Base-by-base conservation (phyloP, 64 coral and sea anemone species). In the Actinia equina region DNA sequence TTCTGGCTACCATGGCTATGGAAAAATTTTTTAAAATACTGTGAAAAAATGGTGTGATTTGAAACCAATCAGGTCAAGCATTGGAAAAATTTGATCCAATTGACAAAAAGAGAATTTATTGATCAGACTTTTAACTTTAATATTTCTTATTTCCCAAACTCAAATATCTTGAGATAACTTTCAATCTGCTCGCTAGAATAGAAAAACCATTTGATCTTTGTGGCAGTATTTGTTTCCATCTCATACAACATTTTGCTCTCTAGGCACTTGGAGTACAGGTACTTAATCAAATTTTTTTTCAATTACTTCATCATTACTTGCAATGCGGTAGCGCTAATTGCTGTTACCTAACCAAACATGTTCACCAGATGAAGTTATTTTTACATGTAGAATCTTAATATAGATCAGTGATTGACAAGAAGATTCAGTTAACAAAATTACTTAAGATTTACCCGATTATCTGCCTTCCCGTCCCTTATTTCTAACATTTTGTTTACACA, bases 1-100 rank as follows among this genome's bases (percentile, higher is more conserved):
- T 85, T 88, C 53, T 99, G 97, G 30, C 80, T 99, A n/a, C 97
- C 97, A 93, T 99, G 97, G 54, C 97, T 99, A 87, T 85, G 81
- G 78, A 88, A 86, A 77, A 60, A 46, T 77, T 52, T 4, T 3
- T 55, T 18, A 87, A 87, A 85, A 43, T 85, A n/a, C 62, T 45
- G 20, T 19, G 16, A 77, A 52, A 54, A 18, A 46, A 46, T 59
- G 13, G 17, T 84, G 20, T 26, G 6, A 60, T 61, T 27, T 14
- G 26, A 13, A 74, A 3, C 41, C n/a, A 74, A 1, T 30, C 63
- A 27, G 69, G 10, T 74, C 2, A 74, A 74, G 41, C 69, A n/a
- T 65, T 65, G 19, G 25, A 41, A 74, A 14, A 74, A 74, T 74
- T 74, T 42, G 22, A 57, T 57, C 6, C 13, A 49, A 49, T 12